phyloP scores from a whole-genome alignment of 2,113 vertebrate genomes.

The Pelusios castaneus region DNA sequence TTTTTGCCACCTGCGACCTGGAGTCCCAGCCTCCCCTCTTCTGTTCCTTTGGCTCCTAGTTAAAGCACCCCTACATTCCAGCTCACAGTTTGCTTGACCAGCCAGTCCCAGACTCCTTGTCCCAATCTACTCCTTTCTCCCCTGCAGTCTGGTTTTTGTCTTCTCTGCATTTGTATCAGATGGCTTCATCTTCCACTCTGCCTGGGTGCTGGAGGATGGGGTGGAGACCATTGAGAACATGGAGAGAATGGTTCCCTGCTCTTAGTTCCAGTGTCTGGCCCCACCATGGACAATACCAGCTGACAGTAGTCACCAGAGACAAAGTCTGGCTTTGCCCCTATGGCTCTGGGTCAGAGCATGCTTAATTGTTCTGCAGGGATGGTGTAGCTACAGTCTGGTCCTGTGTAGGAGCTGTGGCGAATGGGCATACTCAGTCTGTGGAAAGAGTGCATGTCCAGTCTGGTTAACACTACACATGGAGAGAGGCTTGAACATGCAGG shows the following conservation, averaged over 20 bases:
- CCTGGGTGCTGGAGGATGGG: neutral
- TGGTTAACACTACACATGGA: neutral
- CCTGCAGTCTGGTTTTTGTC: neutral
- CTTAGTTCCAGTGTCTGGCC: neutral
- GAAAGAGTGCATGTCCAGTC: fast-evolving
- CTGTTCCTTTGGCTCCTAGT: no score
- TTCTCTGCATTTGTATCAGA: neutral
- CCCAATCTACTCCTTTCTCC: neutral
- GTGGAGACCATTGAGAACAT: neutral
- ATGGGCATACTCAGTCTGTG: neutral
- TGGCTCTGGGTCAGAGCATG: neutral
- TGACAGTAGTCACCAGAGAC: neutral
- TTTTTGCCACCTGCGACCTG: no score
- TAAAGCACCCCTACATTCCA: no score
- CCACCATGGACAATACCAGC: neutral
- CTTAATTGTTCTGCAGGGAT: neutral
- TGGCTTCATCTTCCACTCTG: neutral
- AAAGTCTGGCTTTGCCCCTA: neutral
- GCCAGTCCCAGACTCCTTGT: no score
- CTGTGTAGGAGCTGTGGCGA: neutral
- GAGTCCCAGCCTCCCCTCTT: no score
- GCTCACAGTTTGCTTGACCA: no score
- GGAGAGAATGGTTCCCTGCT: neutral
- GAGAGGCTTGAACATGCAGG: neutral
- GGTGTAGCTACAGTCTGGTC: neutral